Conservation (phyloP, 2,888 invertebrate genomes). For the Temnothorax rugatulus region DNA sequence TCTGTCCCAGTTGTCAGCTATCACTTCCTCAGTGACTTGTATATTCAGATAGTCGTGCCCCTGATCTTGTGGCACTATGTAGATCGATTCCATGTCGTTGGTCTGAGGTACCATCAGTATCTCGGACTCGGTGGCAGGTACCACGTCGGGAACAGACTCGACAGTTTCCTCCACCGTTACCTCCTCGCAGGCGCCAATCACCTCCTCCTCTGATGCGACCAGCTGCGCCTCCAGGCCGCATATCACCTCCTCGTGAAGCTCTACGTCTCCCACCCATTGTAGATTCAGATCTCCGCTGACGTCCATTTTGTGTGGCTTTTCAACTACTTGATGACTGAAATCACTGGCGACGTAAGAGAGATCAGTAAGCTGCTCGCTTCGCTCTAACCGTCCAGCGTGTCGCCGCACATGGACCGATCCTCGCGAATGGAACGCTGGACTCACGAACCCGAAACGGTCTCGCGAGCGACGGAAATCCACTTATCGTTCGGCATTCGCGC, state of each 20-base stretch:
- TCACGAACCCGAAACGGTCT: neutral
- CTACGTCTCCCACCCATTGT: constrained; percentile 85
- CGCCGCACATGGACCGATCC: neutral
- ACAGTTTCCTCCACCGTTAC: constrained; percentile 85
- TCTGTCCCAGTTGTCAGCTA: constrained; percentile 93
- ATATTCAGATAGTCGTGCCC: constrained; percentile 86
- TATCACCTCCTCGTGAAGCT: constrained; percentile 87
- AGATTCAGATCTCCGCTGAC: constrained; percentile 82
- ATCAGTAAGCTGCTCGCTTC: neutral
- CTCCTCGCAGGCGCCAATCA: constrained; percentile 86
- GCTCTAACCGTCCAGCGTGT: too few relatives aligned
- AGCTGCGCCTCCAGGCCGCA: constrained; percentile 87
- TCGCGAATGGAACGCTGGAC: neutral
- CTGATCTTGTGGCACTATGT: constrained; percentile 86
- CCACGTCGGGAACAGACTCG: constrained; percentile 77
- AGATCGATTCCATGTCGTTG: constrained; percentile 86
- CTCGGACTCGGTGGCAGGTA: constrained; percentile 78
- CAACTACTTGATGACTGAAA: constrained; percentile 80
- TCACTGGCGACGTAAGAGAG: constrained; percentile 74
- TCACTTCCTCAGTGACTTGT: constrained; percentile 93
- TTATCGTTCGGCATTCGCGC: neutral
- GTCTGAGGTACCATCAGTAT: constrained; percentile 84
- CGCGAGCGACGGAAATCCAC: neutral
- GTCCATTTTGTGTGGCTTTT: constrained; percentile 78
- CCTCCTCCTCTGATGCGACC: constrained; percentile 83